Percentiles rank a stretch among this genome's conserved stretches.
Conservation (phyloP, 53 echinoderm and acorn worm genomes). For the Paracentrotus lividus region DNA sequence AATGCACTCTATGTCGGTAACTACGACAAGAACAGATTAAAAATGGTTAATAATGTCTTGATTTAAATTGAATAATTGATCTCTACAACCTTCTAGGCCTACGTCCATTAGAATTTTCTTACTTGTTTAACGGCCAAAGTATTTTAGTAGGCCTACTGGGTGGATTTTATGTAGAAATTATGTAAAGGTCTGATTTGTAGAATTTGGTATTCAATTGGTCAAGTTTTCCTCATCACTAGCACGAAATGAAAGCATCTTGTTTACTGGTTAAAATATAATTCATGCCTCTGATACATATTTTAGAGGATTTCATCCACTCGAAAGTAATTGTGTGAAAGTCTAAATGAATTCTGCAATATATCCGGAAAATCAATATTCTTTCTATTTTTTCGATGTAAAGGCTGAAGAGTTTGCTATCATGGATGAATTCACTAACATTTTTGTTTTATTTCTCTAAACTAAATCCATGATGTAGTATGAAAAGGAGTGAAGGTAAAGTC, state of each 20-base stretch:
- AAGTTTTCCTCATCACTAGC: neutral
- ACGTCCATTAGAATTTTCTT: neutral
- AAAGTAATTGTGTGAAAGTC: neutral
- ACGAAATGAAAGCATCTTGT: slow-evolving; percentile 32
- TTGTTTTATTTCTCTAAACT: neutral
- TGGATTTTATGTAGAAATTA: no score
- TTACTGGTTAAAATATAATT: neutral
- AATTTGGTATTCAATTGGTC: neutral
- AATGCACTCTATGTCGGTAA: neutral
- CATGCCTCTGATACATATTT: neutral
- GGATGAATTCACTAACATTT: neutral
- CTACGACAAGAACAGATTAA: no score
- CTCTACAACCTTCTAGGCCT: neutral
- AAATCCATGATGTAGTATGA: neutral
- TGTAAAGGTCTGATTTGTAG: no score
- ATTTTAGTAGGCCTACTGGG: no score
- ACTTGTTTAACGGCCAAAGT: no score
- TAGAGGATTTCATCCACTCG: neutral
- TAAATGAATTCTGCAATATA: neutral
- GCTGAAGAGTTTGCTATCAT: neutral
- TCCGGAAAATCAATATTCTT: neutral
- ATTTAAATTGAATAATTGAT: neutral
- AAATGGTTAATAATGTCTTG: neutral
- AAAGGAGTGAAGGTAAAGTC: neutral
- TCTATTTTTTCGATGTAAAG: neutral